These are phyloP conservation scores for Furnarius figulus DNA, from an alignment of 2,113 vertebrate species.

Conservation along the genomic window DNA sequence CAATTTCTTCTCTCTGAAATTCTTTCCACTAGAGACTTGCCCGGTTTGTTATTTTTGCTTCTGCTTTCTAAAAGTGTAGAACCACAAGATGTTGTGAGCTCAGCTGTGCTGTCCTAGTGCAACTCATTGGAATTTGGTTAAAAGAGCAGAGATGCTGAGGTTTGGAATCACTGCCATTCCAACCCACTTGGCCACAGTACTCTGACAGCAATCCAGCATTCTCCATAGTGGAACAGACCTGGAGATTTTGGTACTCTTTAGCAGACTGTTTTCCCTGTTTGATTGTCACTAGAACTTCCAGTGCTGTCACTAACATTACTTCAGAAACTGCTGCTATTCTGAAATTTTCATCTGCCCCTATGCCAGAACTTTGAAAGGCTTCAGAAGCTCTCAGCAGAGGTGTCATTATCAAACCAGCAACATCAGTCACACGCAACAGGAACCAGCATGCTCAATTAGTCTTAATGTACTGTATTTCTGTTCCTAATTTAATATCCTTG, in stretches of 20 bases:
- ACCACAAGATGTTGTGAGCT: neutral
- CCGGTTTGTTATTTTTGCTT: neutral
- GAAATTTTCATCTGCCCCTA: neutral
- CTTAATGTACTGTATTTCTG: neutral
- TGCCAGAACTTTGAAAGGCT: neutral
- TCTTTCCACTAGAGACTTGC: neutral
- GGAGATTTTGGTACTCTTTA: neutral
- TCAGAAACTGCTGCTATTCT: neutral
- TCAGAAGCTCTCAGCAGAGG: neutral
- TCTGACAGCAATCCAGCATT: neutral
- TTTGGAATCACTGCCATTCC: neutral
- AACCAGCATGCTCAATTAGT: slow-evolving; percentile 14
- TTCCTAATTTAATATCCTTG: neutral
- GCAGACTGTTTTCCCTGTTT: neutral
- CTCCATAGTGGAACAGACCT: neutral
- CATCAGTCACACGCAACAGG: neutral
- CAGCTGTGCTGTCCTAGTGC: neutral
- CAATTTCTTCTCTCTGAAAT: neutral
- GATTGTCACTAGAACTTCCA: neutral
- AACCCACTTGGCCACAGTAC: neutral
- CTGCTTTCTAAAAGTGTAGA: neutral
- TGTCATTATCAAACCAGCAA: neutral
- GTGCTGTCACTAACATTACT: neutral
- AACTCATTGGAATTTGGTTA: neutral
- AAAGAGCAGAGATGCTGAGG: neutral